Evolutionary conservation across 2,797 vertebrate genomes (phyloP).

Genomic region (Percopsis omiscomaycus): DNA sequence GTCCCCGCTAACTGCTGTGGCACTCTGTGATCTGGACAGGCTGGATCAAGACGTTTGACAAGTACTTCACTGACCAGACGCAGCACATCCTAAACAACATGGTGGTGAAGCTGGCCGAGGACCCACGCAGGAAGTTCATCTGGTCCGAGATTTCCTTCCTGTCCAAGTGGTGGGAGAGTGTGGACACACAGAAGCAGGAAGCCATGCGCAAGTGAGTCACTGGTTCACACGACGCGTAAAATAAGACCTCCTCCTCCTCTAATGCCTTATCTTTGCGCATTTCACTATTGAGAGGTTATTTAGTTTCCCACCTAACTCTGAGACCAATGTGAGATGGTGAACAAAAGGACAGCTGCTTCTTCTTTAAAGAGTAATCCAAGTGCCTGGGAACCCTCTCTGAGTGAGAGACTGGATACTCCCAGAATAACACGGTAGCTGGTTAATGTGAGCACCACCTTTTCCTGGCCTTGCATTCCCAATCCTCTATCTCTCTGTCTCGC

Average conservation of each 20-base stretch:
- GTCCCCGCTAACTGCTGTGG: slow-evolving; percentile 20
- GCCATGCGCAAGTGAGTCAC: slow-evolving; percentile 87
- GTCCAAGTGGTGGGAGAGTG: slow-evolving; percentile 97
- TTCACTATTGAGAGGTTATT: slow-evolving; percentile 1
- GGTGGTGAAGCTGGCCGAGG: slow-evolving; percentile 92
- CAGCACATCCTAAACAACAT: slow-evolving; percentile 98
- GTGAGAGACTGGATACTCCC: slow-evolving; percentile 22
- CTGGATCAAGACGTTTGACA: slow-evolving; percentile 98
- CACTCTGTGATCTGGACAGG: slow-evolving; percentile 72
- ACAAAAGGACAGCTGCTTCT: neutral
- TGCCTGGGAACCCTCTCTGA: neutral
- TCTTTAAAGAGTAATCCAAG: slow-evolving; percentile 4
- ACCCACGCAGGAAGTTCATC: slow-evolving; percentile 93
- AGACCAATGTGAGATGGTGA: slow-evolving; percentile 5
- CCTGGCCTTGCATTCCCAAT: slow-evolving; percentile 20
- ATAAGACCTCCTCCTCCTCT: too few species aligned
- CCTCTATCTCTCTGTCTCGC: slow-evolving; percentile 30
- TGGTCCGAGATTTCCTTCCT: slow-evolving; percentile 98
- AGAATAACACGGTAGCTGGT: slow-evolving; percentile 58
- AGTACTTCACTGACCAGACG: slow-evolving; percentile 96
- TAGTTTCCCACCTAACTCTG: slow-evolving; percentile 1
- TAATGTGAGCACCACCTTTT: slow-evolving; percentile 27
- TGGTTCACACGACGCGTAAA: slow-evolving; percentile 2
- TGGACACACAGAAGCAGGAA: slow-evolving; percentile 85
- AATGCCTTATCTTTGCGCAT: neutral